A percentile compares a stretch with the other conserved stretches of the same genome.
phyloP scores from a whole-genome alignment of 1,140 invertebrate genomes.

The Lethocerus indicus region DNA sequence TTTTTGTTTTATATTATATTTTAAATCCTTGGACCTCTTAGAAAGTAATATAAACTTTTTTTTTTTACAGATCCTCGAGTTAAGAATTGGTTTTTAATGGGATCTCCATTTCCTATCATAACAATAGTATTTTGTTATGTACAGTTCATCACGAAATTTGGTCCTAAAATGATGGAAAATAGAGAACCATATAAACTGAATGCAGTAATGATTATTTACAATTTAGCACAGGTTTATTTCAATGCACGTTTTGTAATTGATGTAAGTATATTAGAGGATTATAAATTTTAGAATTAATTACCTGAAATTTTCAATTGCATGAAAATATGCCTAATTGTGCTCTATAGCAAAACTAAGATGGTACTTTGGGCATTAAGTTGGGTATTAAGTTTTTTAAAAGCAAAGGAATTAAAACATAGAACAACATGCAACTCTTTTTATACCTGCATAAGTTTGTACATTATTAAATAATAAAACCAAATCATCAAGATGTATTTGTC shows the following conservation, averaged over 20 bases:
- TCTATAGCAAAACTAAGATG: no score
- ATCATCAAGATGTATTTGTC: no score
- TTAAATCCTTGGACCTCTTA: no score
- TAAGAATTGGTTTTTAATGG: neutral
- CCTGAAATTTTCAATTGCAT: neutral
- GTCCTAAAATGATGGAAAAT: conserved; percentile 5
- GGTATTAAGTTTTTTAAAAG: no score
- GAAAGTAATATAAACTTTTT: no score
- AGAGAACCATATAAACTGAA: conserved; percentile 1
- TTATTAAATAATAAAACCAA: no score
- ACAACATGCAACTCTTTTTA: no score
- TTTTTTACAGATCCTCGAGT: neutral
- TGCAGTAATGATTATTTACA: conserved; percentile 2
- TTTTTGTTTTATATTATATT: no score
- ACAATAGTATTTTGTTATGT: neutral
- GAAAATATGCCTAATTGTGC: no score
- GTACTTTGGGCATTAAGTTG: no score
- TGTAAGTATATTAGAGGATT: neutral
- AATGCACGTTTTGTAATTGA: neutral
- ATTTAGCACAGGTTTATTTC: neutral
- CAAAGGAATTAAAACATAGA: no score
- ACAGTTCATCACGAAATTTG: neutral
- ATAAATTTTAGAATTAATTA: conserved; percentile 41
- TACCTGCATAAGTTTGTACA: no score
- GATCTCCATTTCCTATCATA: neutral